Percentiles rank a stretch among this genome's conserved stretches.
Evolutionary conservation across 2,113 vertebrate species (phyloP).

Genomic region (Eubucco bourcierii): DNA sequence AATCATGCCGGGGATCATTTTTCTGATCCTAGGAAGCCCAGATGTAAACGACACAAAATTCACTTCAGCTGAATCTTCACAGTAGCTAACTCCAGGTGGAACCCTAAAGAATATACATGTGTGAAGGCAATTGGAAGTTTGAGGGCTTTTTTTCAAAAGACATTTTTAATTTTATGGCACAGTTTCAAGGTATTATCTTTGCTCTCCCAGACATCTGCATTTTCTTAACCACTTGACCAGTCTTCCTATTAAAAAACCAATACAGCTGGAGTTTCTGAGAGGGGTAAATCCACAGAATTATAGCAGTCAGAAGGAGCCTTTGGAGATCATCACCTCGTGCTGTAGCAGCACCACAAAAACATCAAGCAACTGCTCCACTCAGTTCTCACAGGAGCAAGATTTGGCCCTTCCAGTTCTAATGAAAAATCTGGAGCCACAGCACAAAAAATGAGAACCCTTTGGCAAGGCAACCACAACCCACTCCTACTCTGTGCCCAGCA

Average conservation of each 20-base stretch:
- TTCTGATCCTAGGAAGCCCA: neutral
- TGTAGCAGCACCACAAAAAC: neutral
- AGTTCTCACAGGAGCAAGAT: neutral
- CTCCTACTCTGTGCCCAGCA: neutral
- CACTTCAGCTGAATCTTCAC: neutral
- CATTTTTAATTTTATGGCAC: neutral
- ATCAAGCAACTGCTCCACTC: neutral
- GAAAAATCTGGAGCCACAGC: neutral
- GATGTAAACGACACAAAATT: neutral
- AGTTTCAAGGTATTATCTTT: neutral
- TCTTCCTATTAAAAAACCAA: neutral
- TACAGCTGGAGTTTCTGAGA: neutral
- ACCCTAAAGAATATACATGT: neutral
- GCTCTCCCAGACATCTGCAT: neutral
- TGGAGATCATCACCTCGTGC: neutral
- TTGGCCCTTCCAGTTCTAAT: neutral
- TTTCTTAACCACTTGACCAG: neutral
- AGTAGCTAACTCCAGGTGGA: neutral
- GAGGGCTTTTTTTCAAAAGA: neutral
- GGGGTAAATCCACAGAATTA: neutral
- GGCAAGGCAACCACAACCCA: neutral
- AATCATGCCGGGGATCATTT: neutral
- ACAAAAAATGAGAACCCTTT: neutral
- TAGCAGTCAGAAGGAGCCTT: no score
- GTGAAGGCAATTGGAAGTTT: neutral